Percentiles rank a stretch among this genome's conserved stretches.
These are phyloP conservation scores for Eucidaris tribuloides DNA, from an alignment of 35 echinoderm and acorn worm genomes.

Conservation along the genomic window DNA sequence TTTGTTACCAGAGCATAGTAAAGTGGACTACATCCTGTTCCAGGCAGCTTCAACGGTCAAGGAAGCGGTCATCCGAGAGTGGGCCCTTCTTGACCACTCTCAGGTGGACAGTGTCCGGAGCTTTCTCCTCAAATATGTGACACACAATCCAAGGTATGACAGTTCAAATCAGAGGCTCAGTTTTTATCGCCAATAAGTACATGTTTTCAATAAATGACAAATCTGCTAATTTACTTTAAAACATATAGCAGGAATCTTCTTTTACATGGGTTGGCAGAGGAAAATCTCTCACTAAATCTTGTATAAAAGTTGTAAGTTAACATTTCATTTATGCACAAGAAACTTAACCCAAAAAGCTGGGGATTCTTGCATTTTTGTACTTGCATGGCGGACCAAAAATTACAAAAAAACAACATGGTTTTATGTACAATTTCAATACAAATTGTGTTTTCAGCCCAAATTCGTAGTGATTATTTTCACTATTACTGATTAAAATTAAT, in stretches of 20 bases:
- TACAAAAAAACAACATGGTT: no score
- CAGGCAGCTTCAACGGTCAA: conserved; percentile 95
- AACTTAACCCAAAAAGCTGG: no score
- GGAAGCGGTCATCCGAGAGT: conserved; percentile 85
- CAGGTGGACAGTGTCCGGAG: conserved; percentile 67
- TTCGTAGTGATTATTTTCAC: no score
- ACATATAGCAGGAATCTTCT: background rate
- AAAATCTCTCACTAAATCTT: no score
- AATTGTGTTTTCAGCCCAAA: no score
- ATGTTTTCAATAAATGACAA: background rate
- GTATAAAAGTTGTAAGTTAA: no score
- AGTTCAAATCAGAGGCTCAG: background rate
- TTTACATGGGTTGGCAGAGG: background rate
- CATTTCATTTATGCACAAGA: no score
- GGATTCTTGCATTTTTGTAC: no score
- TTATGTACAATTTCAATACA: no score
- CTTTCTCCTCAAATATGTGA: conserved; percentile 90
- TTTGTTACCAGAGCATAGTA: conserved; percentile 79
- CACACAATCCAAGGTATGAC: conserved; percentile 73
- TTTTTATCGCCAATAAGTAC: background rate
- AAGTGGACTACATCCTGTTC: conserved; percentile 91
- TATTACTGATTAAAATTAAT: no score
- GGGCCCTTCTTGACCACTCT: conserved; percentile 62
- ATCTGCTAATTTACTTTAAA: background rate
- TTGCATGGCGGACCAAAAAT: no score